Percentiles rank a stretch among this genome's conserved stretches.
Conservation (phyloP, 2,797 vertebrate genomes). For the Falco novaeseelandiae region DNA sequence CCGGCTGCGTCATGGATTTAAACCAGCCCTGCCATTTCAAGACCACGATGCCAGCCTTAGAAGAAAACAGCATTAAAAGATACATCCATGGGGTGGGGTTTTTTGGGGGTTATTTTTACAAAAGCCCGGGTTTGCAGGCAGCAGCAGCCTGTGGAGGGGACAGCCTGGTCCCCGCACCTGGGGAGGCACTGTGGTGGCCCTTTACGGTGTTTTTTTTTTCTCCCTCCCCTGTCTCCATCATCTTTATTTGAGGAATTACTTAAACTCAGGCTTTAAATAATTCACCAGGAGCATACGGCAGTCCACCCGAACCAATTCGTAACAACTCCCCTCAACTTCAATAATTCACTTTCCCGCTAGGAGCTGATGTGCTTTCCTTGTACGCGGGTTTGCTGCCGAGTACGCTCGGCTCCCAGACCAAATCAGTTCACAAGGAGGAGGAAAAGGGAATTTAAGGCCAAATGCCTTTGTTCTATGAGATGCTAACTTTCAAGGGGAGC, state of each 20-base stretch:
- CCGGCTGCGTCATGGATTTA: background rate
- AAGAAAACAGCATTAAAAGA: background rate
- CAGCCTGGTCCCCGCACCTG: background rate
- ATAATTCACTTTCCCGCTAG: constrained; percentile 55
- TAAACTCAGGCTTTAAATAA: constrained; percentile 52
- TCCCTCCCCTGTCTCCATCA: background rate
- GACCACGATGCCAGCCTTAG: background rate
- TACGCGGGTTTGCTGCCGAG: background rate
- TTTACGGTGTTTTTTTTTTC: background rate
- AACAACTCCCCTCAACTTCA: constrained; percentile 40
- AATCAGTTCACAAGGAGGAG: background rate
- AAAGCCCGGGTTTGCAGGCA: background rate
- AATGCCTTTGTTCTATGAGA: background rate
- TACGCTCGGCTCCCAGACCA: background rate
- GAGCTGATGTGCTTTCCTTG: constrained; percentile 32
- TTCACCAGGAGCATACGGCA: constrained; percentile 12
- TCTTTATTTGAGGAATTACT: constrained; percentile 34
- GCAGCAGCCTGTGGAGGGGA: background rate
- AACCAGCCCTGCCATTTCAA: background rate
- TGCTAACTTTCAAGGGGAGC: background rate
- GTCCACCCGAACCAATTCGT: background rate
- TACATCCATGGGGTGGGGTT: background rate
- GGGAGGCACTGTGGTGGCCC: background rate
- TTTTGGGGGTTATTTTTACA: background rate
- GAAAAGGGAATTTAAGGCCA: background rate